Evolutionary conservation across 2,797 vertebrate species (phyloP), one percentile per base, ranked within the genome.

Genomic region (Pseudomugil tenellus): DNA sequence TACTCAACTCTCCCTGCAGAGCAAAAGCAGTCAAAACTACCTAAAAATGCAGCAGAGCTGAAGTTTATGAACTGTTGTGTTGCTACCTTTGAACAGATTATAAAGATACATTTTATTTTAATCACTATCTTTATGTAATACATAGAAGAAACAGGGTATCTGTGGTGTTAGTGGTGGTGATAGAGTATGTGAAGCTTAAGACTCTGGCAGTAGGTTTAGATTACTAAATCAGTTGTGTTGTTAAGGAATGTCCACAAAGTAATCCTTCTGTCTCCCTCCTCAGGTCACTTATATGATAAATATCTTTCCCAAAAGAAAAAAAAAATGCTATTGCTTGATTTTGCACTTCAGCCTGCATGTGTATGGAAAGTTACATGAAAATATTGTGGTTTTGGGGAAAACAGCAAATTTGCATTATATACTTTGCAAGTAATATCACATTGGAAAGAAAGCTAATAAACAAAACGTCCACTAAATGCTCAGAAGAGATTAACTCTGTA

Each of bases 1-100:
- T 84, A 70, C 68, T 81, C 49, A 77, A 77, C 72, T 69, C 49
- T 84, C 76, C 48, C 59, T 39, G 43, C 60, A 39, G 68, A 76
- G 70, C 64, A 2, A 52, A 56, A 29, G 48, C 61, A 49, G 68
- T 84, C 78, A 86, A 43, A 72, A 79, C 49, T 76, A 69, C 53
- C 32, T 55, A 37, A 54, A 74, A 55, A 76, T 26, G 63, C 23
- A 68, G 21, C 31, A 32, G 34, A 29, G n/a, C 65, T 73, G 61
- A 61, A 8, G 31, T 43, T 68, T 51, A 19, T 25, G 60, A 55
- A 46, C 51, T 58, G 63, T 53, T 43, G 19, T 58, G 65, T 66
- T 66, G 26, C 48, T 19, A 13, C 71, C 25, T 71, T 53, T 52
- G 41, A 25, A 19, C 4, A 10, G 25, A 37, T 43, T n/a, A 37